Evolutionary conservation across 2,797 vertebrate genomes (phyloP), one percentile per base, ranked within the genome.

Genomic region (Pseudomugil gertrudae): DNA sequence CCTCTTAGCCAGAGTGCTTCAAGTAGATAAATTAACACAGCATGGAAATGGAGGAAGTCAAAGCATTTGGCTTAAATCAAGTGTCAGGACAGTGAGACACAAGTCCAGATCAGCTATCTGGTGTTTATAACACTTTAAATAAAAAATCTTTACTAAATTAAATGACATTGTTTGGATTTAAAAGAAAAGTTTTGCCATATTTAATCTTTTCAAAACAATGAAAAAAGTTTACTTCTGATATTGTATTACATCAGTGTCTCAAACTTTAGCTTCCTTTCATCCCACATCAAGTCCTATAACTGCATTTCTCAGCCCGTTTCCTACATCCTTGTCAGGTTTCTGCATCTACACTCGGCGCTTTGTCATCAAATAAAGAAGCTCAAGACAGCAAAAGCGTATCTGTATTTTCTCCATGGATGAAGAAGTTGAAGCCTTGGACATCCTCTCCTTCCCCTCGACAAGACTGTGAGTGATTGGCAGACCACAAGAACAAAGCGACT

Each of bases 391-490:
- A 53, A 72, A 0, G 1, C 35, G 26, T 54, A 72, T 88, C 57
- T 81, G 59, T 74, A 58, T 85, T 84, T 84, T 55, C 54, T 84
- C 70, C 74, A 60, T 9, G 61, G 71, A 51, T 53, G 74, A 73
- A 66, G 67, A 71, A 64, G 50, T 52, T 62, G 58, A 48, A 81
- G 70, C 54, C 51, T 74, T 24, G 73, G 53, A 83, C 78, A 75
- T 85, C 76, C 76, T 83, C 70, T 69, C 58, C 70, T 51, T 66
- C 65, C 74, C 71, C 72, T 23, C 43, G 1, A 72, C 80, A 69
- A 56, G 64, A 73, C n/a, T 8, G 57, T 19, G 60, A 71, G 54
- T 84, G 84, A 90, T 80, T 80, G 83, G 72, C 86, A 85, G 85
- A 70, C 48, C 2, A 1, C 3, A 21, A 47, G 83, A 86, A 90